These are phyloP conservation scores for Coboldia fuscipes DNA, from an alignment of 1,140 invertebrate genomes.

Conservation along the genomic window DNA sequence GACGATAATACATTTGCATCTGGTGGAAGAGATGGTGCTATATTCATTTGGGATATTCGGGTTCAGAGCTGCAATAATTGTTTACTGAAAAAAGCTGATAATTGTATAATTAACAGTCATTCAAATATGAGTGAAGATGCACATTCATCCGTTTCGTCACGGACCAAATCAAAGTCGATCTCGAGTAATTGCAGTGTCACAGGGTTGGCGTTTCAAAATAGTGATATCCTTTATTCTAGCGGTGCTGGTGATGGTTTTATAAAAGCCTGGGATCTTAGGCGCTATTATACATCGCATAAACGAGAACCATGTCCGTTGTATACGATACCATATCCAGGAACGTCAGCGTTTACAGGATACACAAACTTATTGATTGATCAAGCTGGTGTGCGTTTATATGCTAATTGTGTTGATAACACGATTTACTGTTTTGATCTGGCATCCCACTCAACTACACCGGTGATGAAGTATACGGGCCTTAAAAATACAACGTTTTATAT, in stretches of 20 bases:
- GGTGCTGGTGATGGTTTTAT: slow-evolving; percentile 64
- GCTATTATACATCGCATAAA: slow-evolving; percentile 48
- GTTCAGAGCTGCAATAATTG: slow-evolving; percentile 22
- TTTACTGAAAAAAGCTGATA: slow-evolving; percentile 29
- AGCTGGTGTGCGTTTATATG: slow-evolving; percentile 44
- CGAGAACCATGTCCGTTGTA: slow-evolving; percentile 46
- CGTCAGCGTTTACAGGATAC: slow-evolving; percentile 45
- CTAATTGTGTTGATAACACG: slow-evolving; percentile 63
- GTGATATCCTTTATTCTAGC: slow-evolving; percentile 52
- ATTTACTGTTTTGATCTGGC: slow-evolving; percentile 69
- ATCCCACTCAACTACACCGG: slow-evolving; percentile 40
- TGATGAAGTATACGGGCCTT: slow-evolving; percentile 40
- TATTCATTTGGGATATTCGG: slow-evolving; percentile 64
- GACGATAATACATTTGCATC: slow-evolving; percentile 60
- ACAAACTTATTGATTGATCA: slow-evolving; percentile 56
- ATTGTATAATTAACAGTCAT: slow-evolving; percentile 37
- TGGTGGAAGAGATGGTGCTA: slow-evolving; percentile 61
- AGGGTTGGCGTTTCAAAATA: slow-evolving; percentile 45
- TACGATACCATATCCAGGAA: slow-evolving; percentile 44
- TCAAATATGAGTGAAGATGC: slow-evolving; percentile 22
- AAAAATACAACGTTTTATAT: slow-evolving; percentile 62
- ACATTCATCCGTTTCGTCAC: slow-evolving; percentile 26
- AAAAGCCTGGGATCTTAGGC: slow-evolving; percentile 72
- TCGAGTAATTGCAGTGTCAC: slow-evolving; percentile 42
- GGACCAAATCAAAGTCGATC: slow-evolving; percentile 15